Evolutionary conservation across 2,888 invertebrate genomes (phyloP).

Genomic region (Scaptomyza reducta): DNA sequence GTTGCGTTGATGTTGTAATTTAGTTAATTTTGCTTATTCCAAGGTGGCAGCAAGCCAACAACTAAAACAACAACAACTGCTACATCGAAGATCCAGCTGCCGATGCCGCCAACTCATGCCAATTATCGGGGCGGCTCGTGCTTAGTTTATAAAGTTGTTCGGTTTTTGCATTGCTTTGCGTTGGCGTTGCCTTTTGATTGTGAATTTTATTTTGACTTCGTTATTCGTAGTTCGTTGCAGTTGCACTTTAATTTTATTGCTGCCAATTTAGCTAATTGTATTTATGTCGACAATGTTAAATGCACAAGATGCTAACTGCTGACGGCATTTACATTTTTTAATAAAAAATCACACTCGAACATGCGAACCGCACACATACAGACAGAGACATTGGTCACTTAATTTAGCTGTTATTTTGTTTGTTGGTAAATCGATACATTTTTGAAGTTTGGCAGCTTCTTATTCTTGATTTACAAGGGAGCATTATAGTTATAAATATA

Average conservation of each 20-base stretch:
- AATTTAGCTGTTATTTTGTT: neutral
- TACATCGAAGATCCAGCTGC: constrained; percentile 40
- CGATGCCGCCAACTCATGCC: constrained; percentile 54
- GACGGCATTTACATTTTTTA: constrained; percentile 19
- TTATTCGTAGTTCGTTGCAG: constrained; percentile 41
- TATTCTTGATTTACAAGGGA: too few species aligned
- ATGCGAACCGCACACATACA: neutral
- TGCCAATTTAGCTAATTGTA: constrained; percentile 73
- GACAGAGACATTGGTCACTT: neutral
- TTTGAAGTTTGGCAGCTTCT: too few species aligned
- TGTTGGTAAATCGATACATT: neutral
- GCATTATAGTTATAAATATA: too few species aligned
- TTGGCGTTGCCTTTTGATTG: constrained; percentile 66
- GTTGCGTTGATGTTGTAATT: constrained; percentile 73
- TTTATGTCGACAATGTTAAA: constrained; percentile 48
- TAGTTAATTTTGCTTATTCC: constrained; percentile 81
- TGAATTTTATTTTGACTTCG: constrained; percentile 37
- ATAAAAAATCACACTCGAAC: constrained; percentile 5
- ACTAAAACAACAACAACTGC: constrained; percentile 38
- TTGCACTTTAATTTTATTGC: constrained; percentile 72
- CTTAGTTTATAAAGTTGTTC: constrained; percentile 72
- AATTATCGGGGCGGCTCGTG: constrained; percentile 53
- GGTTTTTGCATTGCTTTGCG: constrained; percentile 48
- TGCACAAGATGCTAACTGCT: constrained; percentile 13
- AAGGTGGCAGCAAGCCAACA: constrained; percentile 74